A percentile compares a stretch with the other conserved stretches of the same genome.
Conservation (phyloP, 2,888 invertebrate species). For the Dorcus hopei region DNA sequence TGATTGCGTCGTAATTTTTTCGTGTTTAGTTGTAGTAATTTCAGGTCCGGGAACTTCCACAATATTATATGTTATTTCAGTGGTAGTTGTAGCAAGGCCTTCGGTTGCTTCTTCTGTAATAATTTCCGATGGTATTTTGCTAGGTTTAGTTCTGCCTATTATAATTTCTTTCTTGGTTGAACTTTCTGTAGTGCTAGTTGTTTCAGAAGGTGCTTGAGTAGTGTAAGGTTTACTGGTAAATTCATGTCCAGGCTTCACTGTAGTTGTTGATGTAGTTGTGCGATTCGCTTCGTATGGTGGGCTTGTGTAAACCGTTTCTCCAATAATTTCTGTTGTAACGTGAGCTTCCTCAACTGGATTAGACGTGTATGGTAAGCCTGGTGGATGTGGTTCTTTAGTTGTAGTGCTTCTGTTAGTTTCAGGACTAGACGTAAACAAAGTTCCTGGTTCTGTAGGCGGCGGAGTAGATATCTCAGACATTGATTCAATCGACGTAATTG, state of each 20-base stretch:
- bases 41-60: too few relatives aligned
- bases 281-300: conserved; percentile 7
- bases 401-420: background rate
- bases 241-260: conserved; percentile 8
- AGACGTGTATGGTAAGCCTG: background rate
- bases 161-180: background rate
- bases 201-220: background rate
- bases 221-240: conserved; percentile 13
- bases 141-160: background rate
- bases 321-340: background rate
- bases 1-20: too few relatives aligned
- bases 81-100: conserved; percentile 1
- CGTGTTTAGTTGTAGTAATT: background rate
- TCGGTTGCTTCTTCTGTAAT: conserved; percentile 5
- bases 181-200: background rate
- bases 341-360: background rate
- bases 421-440: background rate
- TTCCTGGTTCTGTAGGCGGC: background rate
- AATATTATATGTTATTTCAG: conserved; percentile 14
- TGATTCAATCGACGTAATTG: conserved; percentile 1
- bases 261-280: conserved; percentile 11
- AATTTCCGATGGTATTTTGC: background rate
- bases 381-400: background rate
- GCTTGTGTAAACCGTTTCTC: conserved; percentile 8
- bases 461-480: too few relatives aligned